Evolutionary conservation across 2,797 vertebrate genomes (phyloP).

Genomic region (Philypnodon macrostomus): DNA sequence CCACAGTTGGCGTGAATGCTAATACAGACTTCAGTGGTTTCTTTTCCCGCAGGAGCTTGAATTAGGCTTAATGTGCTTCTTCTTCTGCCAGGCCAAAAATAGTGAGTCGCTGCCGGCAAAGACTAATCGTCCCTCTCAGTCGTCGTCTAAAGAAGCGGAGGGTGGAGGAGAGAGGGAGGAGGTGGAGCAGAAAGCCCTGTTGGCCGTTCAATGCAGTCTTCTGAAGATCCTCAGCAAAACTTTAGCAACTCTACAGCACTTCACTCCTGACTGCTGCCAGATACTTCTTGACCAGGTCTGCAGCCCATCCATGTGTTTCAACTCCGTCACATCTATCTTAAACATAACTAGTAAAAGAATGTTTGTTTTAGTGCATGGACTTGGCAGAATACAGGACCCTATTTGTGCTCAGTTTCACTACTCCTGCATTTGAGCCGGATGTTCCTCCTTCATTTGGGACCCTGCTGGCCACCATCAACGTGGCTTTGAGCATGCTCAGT

Average conservation of each 20-base stretch:
- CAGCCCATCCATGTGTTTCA: not conserved
- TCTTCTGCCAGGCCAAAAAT: constrained; percentile 82
- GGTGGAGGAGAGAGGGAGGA: constrained; percentile 81
- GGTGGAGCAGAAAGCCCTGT: constrained; percentile 86
- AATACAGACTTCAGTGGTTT: too few species aligned
- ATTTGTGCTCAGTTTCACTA: constrained; percentile 93
- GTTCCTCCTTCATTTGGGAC: constrained; percentile 97
- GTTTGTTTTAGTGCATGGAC: constrained; percentile 85
- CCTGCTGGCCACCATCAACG: constrained; percentile 92
- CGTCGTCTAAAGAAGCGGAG: constrained; percentile 75
- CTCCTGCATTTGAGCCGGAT: constrained; percentile 92
- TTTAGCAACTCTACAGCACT: constrained; percentile 89
- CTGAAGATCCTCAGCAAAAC: constrained; percentile 96
- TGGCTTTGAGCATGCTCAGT: constrained; percentile 91
- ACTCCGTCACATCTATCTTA: not conserved
- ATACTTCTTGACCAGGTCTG: constrained; percentile 93
- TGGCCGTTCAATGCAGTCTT: constrained; percentile 89
- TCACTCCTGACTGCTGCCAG: constrained; percentile 97
- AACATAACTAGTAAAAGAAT: too few species aligned
- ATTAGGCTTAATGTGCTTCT: too few species aligned
- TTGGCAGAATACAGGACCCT: constrained; percentile 90
- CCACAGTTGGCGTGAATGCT: too few species aligned
- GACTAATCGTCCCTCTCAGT: constrained; percentile 74
- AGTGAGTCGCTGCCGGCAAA: constrained; percentile 84
- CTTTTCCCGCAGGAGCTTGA: too few species aligned